Conservation (phyloP, 2,888 invertebrate genomes). For the Lasioglossum marginatum region DNA sequence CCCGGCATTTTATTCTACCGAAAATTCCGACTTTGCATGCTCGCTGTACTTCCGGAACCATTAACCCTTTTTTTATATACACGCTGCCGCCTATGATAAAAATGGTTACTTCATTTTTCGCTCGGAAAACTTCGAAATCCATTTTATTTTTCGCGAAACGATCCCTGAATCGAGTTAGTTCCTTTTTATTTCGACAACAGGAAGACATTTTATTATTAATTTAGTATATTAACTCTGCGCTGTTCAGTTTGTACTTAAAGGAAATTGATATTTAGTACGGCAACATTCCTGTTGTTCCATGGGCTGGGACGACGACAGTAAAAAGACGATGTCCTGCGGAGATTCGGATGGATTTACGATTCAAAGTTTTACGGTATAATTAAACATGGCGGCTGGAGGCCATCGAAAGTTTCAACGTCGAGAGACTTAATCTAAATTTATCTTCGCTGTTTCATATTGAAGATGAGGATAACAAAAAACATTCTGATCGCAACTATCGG, state of each 20-base stretch:
- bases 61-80: not conserved
- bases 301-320: not conserved
- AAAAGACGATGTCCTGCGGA: not conserved
- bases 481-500: not conserved
- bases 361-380: not conserved
- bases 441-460: not conserved
- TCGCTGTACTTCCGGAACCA: not conserved
- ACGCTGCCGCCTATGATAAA: not conserved
- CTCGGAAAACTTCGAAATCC: not conserved
- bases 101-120: not conserved
- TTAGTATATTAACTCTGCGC: not conserved
- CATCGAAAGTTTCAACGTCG: not conserved
- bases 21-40: slow-evolving; percentile 13
- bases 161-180: not conserved
- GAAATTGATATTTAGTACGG: not conserved
- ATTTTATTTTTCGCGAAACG: not conserved
- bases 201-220: not conserved
- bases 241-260: not conserved
- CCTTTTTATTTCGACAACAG: not conserved
- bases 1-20: slow-evolving; percentile 29
- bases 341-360: slow-evolving; percentile 1
- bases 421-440: not conserved
- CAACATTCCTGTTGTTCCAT: not conserved
- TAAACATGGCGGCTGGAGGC: not conserved
- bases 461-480: not conserved